Evolutionary conservation across 2,888 invertebrate species (phyloP).

Genomic region (Neoitamus cyanurus): DNA sequence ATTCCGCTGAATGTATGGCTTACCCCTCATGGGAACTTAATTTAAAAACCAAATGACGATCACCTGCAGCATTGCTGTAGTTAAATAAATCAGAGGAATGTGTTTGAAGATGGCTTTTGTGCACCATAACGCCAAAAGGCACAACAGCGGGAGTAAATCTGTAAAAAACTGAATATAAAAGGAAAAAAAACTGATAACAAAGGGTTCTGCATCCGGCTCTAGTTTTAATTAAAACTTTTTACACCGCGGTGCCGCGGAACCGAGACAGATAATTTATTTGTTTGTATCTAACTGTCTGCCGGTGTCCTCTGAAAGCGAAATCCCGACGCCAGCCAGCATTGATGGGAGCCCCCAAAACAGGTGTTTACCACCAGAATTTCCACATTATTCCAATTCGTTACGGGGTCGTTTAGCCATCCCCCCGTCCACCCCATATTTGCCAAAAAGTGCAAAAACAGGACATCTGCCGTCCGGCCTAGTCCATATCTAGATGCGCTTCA

Average conservation of each 20-base stretch:
- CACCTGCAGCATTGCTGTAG: neutral
- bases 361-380: constrained; percentile 21
- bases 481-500: constrained; percentile 29
- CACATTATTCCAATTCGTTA: neutral
- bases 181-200: neutral
- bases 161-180: neutral
- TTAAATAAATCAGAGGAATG: constrained; percentile 24
- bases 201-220: neutral
- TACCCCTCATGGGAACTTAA: neutral
- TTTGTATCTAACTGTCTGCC: neutral
- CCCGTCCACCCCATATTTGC: neutral
- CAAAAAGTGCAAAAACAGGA: neutral
- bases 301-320: neutral
- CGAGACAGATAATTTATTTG: constrained; percentile 6
- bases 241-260: neutral
- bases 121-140: neutral
- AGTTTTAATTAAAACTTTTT: constrained; percentile 42
- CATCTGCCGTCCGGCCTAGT: neutral
- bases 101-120: constrained; percentile 13
- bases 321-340: neutral
- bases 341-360: constrained; percentile 1
- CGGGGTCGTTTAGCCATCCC: neutral
- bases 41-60: constrained; percentile 18
- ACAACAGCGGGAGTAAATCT: neutral
- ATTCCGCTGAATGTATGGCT: neutral